Evolutionary conservation across 1,140 invertebrate species (phyloP), one percentile per base, ranked within the genome.

Genomic region (Alviniconcha marisindica): DNA sequence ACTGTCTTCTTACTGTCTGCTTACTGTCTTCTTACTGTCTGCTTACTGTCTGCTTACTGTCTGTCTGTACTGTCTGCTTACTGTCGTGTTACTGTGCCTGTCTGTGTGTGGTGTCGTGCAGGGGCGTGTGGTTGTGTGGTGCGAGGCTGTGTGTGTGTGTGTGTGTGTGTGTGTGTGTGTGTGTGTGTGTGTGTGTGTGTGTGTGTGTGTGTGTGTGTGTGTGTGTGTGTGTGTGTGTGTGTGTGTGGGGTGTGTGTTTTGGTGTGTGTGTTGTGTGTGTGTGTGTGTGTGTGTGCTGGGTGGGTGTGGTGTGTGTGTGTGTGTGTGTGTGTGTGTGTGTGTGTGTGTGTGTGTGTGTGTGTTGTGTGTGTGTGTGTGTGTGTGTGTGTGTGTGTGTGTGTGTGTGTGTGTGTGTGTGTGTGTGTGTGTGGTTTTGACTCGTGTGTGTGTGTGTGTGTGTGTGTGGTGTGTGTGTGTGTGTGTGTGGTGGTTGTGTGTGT

Each of bases 181-280:
- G 66, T 33, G 36, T 38, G 66, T 71, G 66, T 71, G 28, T 71
- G 66, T 71, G 66, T 71, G 66, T 71, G 31, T 38, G 21, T 36
- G 28, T 36, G 36, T 71, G 4, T 36, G 66, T 38, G 66, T 38
- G 66, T 10, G 28, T 7, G 66, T 71, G 28, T 71, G 2, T 40
- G 66, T 38, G 7, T 5, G 24, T 71, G 7, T 3, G 66, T 63
- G 60, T 63, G 60, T 63, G 60, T n/a, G 60, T 63, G 60, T n/a
- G n/a, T n/a, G 60, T 28, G 14, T 66, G 28, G 21, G 10, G 21
- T 51, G 48, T 12, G 48, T 51, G 10, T 12, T 12, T 7, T 51
- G 10, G 60, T 15, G 60, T 66, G 14, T 15, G 28, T 28, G 31
- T 38, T 38, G 33, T 71, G 66, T 71, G 31, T 36, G 4, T 71